A percentile compares a stretch with the other conserved stretches of the same genome.
Conservation (phyloP, 2,888 invertebrate species). For the Orchesellides sinensis region DNA sequence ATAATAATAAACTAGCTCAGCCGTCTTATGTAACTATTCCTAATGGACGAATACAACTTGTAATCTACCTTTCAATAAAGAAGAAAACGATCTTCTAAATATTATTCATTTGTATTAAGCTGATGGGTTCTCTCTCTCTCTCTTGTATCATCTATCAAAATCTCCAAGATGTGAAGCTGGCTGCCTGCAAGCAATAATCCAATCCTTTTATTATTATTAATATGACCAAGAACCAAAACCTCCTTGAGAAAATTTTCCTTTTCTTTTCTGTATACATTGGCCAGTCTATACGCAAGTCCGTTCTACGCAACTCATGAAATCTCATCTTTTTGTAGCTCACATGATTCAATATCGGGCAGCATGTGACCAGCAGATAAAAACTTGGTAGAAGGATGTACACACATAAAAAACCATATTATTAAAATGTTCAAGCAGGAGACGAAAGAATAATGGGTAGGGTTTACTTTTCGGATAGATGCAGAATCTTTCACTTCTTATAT, state of each 20-base stretch:
- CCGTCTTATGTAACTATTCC: slow-evolving; percentile 44
- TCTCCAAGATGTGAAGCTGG: slow-evolving; percentile 44
- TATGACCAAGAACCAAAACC: slow-evolving; percentile 34
- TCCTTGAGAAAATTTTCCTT: slow-evolving; percentile 26
- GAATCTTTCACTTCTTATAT: slow-evolving; percentile 9
- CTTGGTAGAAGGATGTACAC: too few species aligned
- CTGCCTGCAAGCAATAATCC: slow-evolving; percentile 48
- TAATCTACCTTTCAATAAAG: slow-evolving; percentile 55
- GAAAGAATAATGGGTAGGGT: slow-evolving; percentile 51
- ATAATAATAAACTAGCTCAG: slow-evolving; percentile 52
- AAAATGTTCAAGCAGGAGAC: slow-evolving; percentile 51
- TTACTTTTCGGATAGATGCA: slow-evolving; percentile 22
- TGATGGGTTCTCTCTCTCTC: slow-evolving; percentile 42
- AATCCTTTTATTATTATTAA: slow-evolving; percentile 46
- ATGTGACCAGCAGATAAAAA: slow-evolving; percentile 13
- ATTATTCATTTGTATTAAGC: slow-evolving; percentile 50
- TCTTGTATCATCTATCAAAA: slow-evolving; percentile 48
- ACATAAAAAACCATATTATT: slow-evolving; percentile 32
- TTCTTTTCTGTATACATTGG: background rate
- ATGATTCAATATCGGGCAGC: slow-evolving; percentile 28
- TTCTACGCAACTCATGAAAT: background rate
- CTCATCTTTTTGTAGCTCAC: background rate
- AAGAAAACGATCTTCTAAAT: slow-evolving; percentile 50
- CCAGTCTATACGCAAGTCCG: background rate
- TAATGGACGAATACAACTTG: slow-evolving; percentile 49